These are phyloP conservation scores for Neodon shergylaensis DNA, from an alignment of 2,113 vertebrate species.

Conservation along the genomic window DNA sequence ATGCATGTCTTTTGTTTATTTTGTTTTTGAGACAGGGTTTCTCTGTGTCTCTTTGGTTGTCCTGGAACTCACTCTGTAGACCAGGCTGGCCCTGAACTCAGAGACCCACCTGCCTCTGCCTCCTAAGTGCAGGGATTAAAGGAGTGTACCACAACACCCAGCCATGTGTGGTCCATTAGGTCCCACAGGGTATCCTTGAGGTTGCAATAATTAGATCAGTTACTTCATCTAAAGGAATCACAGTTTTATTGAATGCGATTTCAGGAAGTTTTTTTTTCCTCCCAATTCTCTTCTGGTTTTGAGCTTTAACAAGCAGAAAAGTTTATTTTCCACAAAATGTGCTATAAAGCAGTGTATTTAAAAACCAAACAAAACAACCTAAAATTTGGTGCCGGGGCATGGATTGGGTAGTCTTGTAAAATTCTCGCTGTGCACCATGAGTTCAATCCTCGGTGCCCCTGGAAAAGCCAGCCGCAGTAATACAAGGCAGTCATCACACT, in stretches of 20 bases:
- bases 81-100: too few relatives aligned
- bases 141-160: too few relatives aligned
- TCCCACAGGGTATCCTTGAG: background rate
- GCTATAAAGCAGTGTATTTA: background rate
- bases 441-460: background rate
- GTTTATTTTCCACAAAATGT: constrained; percentile 24
- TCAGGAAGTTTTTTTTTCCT: background rate
- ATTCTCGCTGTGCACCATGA: accelerated
- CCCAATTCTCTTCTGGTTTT: background rate
- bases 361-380: background rate
- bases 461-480: background rate
- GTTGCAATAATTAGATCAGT: background rate
- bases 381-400: background rate
- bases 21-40: background rate
- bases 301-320: background rate
- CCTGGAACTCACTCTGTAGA: too few relatives aligned
- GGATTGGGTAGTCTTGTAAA: background rate
- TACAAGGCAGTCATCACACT: too few relatives aligned
- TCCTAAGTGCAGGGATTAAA: too few relatives aligned
- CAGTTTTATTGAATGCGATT: background rate
- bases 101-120: too few relatives aligned
- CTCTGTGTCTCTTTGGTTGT: background rate
- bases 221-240: background rate
- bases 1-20: background rate
- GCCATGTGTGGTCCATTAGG: background rate